Evolutionary conservation across 1,140 invertebrate genomes (phyloP).

Genomic region (Bombus sibiricus): DNA sequence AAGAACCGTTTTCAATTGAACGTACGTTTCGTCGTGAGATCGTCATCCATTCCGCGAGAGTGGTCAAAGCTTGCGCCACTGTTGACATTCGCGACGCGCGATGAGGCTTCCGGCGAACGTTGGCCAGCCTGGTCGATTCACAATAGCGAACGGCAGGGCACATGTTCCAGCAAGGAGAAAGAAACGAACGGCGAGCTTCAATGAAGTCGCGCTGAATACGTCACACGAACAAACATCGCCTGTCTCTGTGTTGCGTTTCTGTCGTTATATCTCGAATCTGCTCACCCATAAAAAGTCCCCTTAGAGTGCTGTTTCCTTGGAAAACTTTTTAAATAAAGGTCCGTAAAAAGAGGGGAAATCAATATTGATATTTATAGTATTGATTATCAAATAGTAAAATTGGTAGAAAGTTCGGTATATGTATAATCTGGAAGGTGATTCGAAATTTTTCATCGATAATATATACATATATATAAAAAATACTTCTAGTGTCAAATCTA

Average conservation of each 20-base stretch:
- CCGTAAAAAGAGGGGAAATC: too few species aligned
- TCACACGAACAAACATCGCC: not conserved
- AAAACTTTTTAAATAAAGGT: too few species aligned
- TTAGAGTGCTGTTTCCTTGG: too few species aligned
- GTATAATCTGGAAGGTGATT: not conserved
- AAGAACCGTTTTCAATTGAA: not conserved
- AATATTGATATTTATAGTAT: not conserved
- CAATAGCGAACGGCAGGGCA: not conserved
- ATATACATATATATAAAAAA: too few species aligned
- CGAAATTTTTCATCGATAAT: not conserved
- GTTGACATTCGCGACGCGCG: conserved; percentile 20
- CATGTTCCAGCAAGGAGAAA: conserved; percentile 19
- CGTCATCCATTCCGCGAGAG: not conserved
- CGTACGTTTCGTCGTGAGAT: not conserved
- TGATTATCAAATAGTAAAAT: not conserved
- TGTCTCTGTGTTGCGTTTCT: not conserved
- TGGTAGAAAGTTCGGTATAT: not conserved
- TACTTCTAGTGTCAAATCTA: not conserved
- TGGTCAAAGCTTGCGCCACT: not conserved
- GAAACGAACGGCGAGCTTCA: not conserved
- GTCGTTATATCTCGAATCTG: not conserved
- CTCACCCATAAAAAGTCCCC: not conserved
- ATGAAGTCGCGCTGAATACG: not conserved
- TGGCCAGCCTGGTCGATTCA: conserved; percentile 10
- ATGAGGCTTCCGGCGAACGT: conserved; percentile 7